Percentiles rank a stretch among this genome's conserved stretches.
phyloP scores from a whole-genome alignment of 2,113 vertebrate species.

The Scomber colias region DNA sequence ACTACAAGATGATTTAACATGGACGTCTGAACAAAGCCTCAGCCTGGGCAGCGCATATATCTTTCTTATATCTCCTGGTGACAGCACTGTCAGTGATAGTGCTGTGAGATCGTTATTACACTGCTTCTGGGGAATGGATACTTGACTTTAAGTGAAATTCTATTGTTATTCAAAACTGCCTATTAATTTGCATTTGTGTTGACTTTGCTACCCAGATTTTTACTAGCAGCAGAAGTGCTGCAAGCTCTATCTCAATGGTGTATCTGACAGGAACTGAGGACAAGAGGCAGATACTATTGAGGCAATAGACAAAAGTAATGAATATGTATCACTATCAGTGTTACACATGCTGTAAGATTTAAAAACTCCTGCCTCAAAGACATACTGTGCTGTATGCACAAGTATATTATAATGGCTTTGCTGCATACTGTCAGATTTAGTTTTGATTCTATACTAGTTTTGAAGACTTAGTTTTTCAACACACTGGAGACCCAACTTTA shows the following conservation, averaged over 20 bases:
- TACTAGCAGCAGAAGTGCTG: constrained; percentile 16
- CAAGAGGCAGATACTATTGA: constrained; percentile 17
- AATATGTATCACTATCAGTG: constrained; percentile 62
- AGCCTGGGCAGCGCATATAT: constrained; percentile 9
- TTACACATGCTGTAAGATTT: constrained; percentile 17
- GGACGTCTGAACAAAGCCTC: constrained; percentile 47
- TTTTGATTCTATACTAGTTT: constrained; percentile 45
- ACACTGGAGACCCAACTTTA: constrained; percentile 52
- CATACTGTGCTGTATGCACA: not conserved
- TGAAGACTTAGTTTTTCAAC: too few relatives aligned
- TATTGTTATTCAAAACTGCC: constrained; percentile 47
- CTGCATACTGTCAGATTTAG: constrained; percentile 35
- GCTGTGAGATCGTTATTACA: constrained; percentile 37
- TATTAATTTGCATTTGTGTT: constrained; percentile 60
- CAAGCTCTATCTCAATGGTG: constrained; percentile 36
- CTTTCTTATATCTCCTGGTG: constrained; percentile 51
- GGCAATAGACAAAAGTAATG: constrained; percentile 38
- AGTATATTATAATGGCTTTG: constrained; percentile 30
- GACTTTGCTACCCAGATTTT: constrained; percentile 22
- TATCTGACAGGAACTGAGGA: constrained; percentile 37
- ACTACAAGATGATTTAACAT: constrained; percentile 47
- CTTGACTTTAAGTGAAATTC: constrained; percentile 46
- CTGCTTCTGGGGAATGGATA: constrained; percentile 41
- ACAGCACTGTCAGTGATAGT: constrained; percentile 51
- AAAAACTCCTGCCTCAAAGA: constrained; percentile 35